Evolutionary conservation across 2,888 invertebrate species (phyloP), one percentile per base, ranked within the genome.

Genomic region (Nomada hirtipes): DNA sequence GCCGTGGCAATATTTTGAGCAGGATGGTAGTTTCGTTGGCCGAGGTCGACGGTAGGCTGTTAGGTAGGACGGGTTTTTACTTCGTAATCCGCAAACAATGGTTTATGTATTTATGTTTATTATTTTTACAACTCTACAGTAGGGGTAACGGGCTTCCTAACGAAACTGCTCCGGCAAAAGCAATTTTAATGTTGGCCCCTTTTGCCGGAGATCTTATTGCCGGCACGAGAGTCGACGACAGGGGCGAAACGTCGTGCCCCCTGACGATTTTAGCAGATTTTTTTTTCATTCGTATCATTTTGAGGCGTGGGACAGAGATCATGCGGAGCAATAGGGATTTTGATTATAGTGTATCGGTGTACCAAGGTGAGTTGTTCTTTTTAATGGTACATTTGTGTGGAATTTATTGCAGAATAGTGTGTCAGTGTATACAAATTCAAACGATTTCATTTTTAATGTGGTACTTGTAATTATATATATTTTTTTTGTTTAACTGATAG

Each of bases 101-200:
- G 87, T 91, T 92, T 91, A 90, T 90, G 89, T 82, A 89, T 90
- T 91, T 90, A 89, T 89, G 90, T 91, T 91, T 92, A 92, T 92
- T 91, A 89, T 91, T 91, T 90, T 91, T 90, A 91, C 88, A 85
- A 89, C 88, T 89, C 75, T 81, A 86, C 89, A 90, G 90, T 91
- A 91, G 90, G 89, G 80, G 82, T 76, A 77, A 81, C 73, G 73
- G 78, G 63, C 53, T 47, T 52, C 15, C 47, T 55, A 47, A 67
- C 64, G 42, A 70, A 79, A 74, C 36, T 63, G 53, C 59, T 18
- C 11, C 44, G 26, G 55, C 29, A 18, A 57, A n/a, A 29, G 60
- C 52, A 59, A 81, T 67, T 80, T 79, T 77, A 81, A 85, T 85
- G 72, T 78, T 55, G 68, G 52, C 50, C 36, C n/a, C 57, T 67